Base-by-base conservation (phyloP, 2,797 vertebrate genomes). In the Sphenopsis melanotis region DNA sequence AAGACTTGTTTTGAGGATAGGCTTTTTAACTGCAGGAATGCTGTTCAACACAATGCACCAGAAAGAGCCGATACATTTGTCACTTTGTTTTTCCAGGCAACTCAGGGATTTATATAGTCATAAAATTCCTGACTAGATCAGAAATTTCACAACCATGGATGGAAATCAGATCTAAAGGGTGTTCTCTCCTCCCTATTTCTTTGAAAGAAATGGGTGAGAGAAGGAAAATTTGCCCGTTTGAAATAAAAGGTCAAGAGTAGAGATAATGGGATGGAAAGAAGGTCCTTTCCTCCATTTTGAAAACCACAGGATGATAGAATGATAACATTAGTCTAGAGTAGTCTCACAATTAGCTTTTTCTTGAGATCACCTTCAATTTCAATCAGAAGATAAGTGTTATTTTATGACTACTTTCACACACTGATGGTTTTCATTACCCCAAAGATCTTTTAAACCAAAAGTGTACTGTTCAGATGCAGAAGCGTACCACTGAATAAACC, bases 1-100 rank as follows among this genome's bases (percentile, higher is more conserved):
- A 57, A 50, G 9, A 5, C 9, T 27, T 6, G 12, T 41, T 87
- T 57, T 61, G 34, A 22, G 4, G 13, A 11, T 3, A 64, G 15
- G 5, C 1, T 57, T 81, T 64, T 76, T 37, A 76, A 52, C 19
- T 15, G 18, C 5, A 37, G 22, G 15, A 29, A 32, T 60, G 26
- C 1, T 61, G 10, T 44, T 74, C 19, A 15, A 24, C 0, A 0
- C 1, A 2, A 6, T 23, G 42, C 15, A 20, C 34, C 76, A 18
- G 15, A 47, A 77, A 39, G 23, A 61, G 2, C 7, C 10, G 10
- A 39, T 42, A 20, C 2, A 52, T 42, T 65, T 69, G 8, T 29
- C 11, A 36, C 10, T 6, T 77, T 34, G 9, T 14, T 89, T 74
- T 77, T 49, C 44, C 34, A 7, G 13, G 24, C 11, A 44, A 10